Conservation (phyloP, 2,113 vertebrate species). For the Rhinichthys klamathensis region DNA sequence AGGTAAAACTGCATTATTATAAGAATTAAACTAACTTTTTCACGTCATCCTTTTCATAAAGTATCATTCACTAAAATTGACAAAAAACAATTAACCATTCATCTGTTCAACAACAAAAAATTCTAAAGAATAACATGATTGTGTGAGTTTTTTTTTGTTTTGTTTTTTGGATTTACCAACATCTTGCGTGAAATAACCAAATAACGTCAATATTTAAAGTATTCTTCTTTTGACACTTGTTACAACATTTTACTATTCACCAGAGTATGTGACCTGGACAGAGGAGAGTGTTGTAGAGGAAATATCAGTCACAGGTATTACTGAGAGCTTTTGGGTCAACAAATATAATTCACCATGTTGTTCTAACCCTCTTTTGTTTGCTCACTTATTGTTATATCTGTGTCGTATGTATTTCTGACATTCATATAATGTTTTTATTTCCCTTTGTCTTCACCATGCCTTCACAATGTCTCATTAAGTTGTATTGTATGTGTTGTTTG, state of each 20-base stretch:
- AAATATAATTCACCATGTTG: conserved; percentile 2
- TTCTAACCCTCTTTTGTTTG: conserved; percentile 53
- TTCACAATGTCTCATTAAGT: neutral
- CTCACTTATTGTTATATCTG: neutral
- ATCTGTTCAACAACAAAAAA: conserved; percentile 14
- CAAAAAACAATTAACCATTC: conserved; percentile 20
- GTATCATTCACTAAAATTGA: conserved; percentile 21
- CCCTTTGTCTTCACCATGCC: neutral
- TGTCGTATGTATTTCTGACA: neutral
- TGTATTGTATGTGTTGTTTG: conserved; percentile 8
- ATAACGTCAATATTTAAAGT: conserved; percentile 24
- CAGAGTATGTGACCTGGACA: conserved; percentile 69
- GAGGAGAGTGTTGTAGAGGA: conserved; percentile 68
- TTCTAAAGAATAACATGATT: neutral
- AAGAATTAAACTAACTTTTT: conserved; percentile 23
- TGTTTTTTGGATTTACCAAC: neutral
- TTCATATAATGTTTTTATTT: conserved; percentile 6
- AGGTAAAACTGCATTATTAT: conserved; percentile 66
- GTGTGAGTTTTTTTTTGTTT: neutral
- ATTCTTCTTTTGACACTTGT: conserved; percentile 51
- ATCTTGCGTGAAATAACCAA: conserved; percentile 41
- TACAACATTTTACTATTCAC: conserved; percentile 59
- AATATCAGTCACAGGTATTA: conserved; percentile 69
- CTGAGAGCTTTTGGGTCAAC: conserved; percentile 37
- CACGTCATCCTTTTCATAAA: conserved; percentile 4